Evolutionary conservation across 1,140 invertebrate species (phyloP).

Genomic region (Pectinophora gossypiella): DNA sequence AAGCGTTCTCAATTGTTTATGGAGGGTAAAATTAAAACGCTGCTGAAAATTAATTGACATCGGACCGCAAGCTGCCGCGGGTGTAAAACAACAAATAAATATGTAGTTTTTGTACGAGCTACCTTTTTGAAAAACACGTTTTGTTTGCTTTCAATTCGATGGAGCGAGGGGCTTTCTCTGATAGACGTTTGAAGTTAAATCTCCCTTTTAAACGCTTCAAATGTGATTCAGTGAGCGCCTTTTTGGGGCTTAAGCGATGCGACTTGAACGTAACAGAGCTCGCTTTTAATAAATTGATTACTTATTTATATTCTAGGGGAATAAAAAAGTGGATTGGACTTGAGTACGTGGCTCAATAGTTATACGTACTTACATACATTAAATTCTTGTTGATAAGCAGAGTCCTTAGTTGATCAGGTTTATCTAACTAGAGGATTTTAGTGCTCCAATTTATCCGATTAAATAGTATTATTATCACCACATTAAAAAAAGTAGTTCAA

Average conservation of each 20-base stretch:
- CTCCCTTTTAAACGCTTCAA: conserved; percentile 58
- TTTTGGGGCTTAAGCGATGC: conserved; percentile 41
- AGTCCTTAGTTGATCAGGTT: no score
- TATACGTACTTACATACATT: no score
- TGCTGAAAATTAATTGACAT: conserved; percentile 16
- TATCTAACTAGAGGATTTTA: no score
- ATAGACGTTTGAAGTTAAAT: conserved; percentile 67
- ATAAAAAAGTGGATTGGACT: no score
- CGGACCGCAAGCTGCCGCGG: conserved; percentile 19
- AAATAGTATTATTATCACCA: no score
- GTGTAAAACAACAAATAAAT: conserved; percentile 34
- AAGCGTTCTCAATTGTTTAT: no score
- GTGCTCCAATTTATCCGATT: no score
- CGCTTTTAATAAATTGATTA: conserved; percentile 4
- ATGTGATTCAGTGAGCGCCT: conserved; percentile 55
- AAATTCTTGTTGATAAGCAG: no score
- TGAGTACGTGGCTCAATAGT: no score
- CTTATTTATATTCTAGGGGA: conserved; percentile 1
- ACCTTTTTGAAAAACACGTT: conserved; percentile 52
- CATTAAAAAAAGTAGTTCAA: no score
- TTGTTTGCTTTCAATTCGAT: conserved; percentile 66
- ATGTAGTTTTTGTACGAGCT: conserved; percentile 34
- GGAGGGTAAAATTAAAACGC: no score
- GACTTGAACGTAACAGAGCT: conserved; percentile 12
- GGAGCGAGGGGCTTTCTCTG: conserved; percentile 36